These are phyloP conservation scores for Harlomillsia oculata DNA, from an alignment of 1,140 invertebrate species.

Conservation along the genomic window DNA sequence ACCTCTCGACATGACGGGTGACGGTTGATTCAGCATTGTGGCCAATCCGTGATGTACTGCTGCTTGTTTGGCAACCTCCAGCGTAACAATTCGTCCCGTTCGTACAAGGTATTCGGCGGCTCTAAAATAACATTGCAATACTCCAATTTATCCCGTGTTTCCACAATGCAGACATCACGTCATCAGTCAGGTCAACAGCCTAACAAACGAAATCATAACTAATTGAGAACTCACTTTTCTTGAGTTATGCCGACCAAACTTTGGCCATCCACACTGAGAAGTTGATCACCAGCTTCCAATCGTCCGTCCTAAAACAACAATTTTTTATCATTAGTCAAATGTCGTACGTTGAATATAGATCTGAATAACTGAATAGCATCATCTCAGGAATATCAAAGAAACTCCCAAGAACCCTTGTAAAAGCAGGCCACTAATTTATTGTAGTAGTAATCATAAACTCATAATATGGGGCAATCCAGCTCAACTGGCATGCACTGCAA, in stretches of 20 bases:
- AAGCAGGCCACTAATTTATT: too few species aligned
- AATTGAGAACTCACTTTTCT: constrained; percentile 57
- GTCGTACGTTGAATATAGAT: too few species aligned
- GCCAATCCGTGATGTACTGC: constrained; percentile 94
- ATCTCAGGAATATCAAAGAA: too few species aligned
- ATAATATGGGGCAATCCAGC: too few species aligned
- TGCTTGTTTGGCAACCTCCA: constrained; percentile 95
- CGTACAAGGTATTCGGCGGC: constrained; percentile 92
- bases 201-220: background rate
- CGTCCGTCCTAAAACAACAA: constrained; percentile 62
- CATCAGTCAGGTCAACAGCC: background rate
- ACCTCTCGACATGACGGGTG: constrained; percentile 73
- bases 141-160: too few species aligned
- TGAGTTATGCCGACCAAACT: constrained; percentile 93
- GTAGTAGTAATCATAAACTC: too few species aligned
- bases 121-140: constrained; percentile 43
- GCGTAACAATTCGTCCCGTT: constrained; percentile 81
- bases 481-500: too few species aligned
- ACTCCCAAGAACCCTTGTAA: too few species aligned
- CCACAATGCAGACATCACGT: too few species aligned
- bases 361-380: too few species aligned
- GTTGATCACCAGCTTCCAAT: constrained; percentile 90
- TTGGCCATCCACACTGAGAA: constrained; percentile 92
- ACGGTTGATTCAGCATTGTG: constrained; percentile 82
- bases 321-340: too few species aligned